Evolutionary conservation across 2,113 vertebrate species (phyloP), one percentile per base, ranked within the genome.

Genomic region (Andinoacara biseriatus): DNA sequence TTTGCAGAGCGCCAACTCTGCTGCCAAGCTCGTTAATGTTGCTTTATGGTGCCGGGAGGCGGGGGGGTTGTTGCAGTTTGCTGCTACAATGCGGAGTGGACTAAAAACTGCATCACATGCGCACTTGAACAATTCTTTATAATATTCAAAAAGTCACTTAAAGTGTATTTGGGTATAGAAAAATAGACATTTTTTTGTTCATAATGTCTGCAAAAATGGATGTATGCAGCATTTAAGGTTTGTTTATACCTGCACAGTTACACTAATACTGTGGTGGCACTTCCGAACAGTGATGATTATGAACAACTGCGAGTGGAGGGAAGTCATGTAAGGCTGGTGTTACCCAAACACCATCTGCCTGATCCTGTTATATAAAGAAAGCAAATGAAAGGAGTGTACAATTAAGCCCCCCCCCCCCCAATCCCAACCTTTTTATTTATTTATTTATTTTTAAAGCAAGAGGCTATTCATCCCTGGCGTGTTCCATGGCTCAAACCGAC

Each of bases 291-390:
- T 57, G 58, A 74, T 56, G 54, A 80, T 80, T 49, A 65, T 80
- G 38, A 78, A 81, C 56, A 63, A 85, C 17, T 72, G 74, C 59
- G 63, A 85, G 49, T 22, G 26, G 76, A 86, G 61, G 69, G 79
- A 82, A 88, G 91, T 93, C 90, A 93, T 91, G 91, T 85, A 90
- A 94, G 84, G 86, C 83, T 83, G 79, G 76, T 83, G 88, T 94
- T 90, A 89, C 83, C 87, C 89, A 88, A 90, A 93, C 91, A 87
- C 92, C 91, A 95, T 95, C 93, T 94, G 92, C 81, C 87, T 76
- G 87, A 94, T 94, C 90, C 90, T 87, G 90, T 93, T 95, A 92
- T 76, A 87, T 94, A 95, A 94, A 93, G 76, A 85, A 85, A 90
- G 80, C 76, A 60, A 85, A 81, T 76, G 80, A 76, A 82, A 90